Evolutionary conservation across 2,113 vertebrate genomes (phyloP).

Genomic region (Sitta europaea): DNA sequence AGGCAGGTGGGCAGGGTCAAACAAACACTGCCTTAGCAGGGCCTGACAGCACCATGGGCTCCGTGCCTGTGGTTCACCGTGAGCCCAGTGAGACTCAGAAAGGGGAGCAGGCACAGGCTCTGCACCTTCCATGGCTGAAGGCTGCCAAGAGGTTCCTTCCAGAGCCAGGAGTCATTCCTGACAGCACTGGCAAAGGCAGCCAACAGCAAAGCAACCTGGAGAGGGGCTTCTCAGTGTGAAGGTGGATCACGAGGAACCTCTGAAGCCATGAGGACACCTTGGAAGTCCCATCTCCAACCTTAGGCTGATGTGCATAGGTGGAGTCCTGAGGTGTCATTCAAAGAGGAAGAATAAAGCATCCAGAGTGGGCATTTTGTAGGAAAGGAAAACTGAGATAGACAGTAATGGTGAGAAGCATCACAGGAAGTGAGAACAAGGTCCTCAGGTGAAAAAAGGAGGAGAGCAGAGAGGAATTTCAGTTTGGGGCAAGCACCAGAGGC

Average conservation of each 20-base stretch:
- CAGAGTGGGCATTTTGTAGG: not conserved
- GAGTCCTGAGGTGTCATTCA: not conserved
- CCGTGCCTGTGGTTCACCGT: fast-evolving
- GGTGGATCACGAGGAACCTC: not conserved
- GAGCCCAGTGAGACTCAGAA: fast-evolving
- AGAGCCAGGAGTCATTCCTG: fast-evolving
- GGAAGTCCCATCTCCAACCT: not conserved
- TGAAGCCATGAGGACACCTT: not conserved
- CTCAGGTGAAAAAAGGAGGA: not conserved
- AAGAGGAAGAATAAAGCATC: not conserved
- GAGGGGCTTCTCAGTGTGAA: fast-evolving
- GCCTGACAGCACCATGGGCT: fast-evolving
- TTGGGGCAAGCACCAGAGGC: not conserved
- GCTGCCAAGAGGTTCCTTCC: not conserved
- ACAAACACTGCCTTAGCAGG: fast-evolving
- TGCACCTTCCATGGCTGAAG: not conserved
- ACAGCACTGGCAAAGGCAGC: not conserved
- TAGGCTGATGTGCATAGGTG: not conserved
- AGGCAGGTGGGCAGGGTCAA: not conserved
- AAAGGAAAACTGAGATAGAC: not conserved
- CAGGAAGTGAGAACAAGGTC: not conserved
- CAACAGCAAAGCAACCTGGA: not conserved
- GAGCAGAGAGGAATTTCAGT: not conserved
- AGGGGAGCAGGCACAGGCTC: fast-evolving
- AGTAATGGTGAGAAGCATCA: not conserved